Evolutionary conservation across 2,888 invertebrate species (phyloP).

Genomic region (Schrankia costaestrigalis): DNA sequence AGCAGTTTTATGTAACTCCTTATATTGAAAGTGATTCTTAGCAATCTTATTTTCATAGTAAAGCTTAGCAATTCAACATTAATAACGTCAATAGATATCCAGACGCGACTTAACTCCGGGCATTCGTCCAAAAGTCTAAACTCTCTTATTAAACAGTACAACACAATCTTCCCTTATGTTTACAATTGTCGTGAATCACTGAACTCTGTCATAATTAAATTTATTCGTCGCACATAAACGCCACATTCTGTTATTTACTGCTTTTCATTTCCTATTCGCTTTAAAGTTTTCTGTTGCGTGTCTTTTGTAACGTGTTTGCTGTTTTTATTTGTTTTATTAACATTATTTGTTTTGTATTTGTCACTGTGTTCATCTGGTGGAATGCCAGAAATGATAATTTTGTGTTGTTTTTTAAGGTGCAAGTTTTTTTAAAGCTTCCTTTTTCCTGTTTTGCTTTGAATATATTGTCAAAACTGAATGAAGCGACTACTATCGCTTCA

Average conservation of each 20-base stretch:
- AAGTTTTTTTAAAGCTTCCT: too few species aligned
- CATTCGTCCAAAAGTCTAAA: too few species aligned
- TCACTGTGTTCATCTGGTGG: not conserved
- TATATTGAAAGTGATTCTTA: too few species aligned
- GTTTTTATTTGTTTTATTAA: constrained; percentile 14
- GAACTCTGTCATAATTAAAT: constrained; percentile 60
- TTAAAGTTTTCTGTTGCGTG: constrained; percentile 40
- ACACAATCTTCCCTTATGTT: constrained; percentile 20
- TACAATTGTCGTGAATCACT: constrained; percentile 36
- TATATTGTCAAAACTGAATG: too few species aligned
- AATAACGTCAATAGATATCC: too few species aligned
- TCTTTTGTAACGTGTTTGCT: constrained; percentile 26
- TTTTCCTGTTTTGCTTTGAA: too few species aligned
- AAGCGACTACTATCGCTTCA: too few species aligned
- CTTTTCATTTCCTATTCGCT: constrained; percentile 57
- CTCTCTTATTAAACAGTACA: not conserved
- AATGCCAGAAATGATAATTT: not conserved
- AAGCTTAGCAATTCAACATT: too few species aligned
- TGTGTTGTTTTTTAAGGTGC: too few species aligned
- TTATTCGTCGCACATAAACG: constrained; percentile 59
- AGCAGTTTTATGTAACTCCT: too few species aligned
- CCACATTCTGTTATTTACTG: constrained; percentile 53
- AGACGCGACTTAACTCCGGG: too few species aligned
- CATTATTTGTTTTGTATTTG: not conserved
- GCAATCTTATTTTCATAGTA: too few species aligned